These are phyloP conservation scores for Papilio aristodemus DNA, from an alignment of 1,140 invertebrate species.

Conservation along the genomic window DNA sequence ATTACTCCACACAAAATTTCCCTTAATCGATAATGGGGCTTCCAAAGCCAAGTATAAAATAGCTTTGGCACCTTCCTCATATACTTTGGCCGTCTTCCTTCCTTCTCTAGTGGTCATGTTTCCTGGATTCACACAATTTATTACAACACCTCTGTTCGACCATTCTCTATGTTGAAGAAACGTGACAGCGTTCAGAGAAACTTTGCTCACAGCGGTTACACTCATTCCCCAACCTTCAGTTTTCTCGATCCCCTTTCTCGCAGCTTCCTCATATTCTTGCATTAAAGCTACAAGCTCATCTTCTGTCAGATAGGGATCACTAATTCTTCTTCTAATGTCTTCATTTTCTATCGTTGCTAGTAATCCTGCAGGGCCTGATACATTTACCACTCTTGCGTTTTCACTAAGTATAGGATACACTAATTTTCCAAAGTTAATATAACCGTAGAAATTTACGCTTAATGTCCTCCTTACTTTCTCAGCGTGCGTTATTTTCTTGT, in stretches of 20 bases:
- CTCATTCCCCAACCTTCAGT: conserved; percentile 70
- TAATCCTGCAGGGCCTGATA: conserved; percentile 69
- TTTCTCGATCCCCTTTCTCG: conserved; percentile 62
- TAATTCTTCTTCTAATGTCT: conserved; percentile 60
- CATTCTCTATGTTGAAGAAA: conserved; percentile 72
- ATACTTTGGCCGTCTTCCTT: conserved; percentile 62
- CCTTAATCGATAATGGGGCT: conserved; percentile 68
- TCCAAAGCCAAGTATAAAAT: conserved; percentile 71
- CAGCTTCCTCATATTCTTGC: conserved; percentile 71
- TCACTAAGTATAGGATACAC: conserved; percentile 67
- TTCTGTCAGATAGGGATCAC: conserved; percentile 61
- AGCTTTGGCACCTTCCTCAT: conserved; percentile 72
- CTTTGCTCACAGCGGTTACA: conserved; percentile 69
- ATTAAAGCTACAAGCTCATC: conserved; percentile 67
- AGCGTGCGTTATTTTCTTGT: conserved; percentile 58
- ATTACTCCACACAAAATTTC: conserved; percentile 76
- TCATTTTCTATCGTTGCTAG: conserved; percentile 69
- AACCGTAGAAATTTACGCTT: conserved; percentile 72
- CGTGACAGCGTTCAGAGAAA: conserved; percentile 68
- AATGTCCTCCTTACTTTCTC: conserved; percentile 68
- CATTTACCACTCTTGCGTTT: conserved; percentile 68
- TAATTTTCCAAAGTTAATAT: conserved; percentile 73
- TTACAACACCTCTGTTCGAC: conserved; percentile 59
- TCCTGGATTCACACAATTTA: conserved; percentile 74
- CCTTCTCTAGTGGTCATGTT: conserved; percentile 55